Evolutionary conservation across 2,797 vertebrate genomes (phyloP).

Genomic region (Pseudotriccus pelzelni): DNA sequence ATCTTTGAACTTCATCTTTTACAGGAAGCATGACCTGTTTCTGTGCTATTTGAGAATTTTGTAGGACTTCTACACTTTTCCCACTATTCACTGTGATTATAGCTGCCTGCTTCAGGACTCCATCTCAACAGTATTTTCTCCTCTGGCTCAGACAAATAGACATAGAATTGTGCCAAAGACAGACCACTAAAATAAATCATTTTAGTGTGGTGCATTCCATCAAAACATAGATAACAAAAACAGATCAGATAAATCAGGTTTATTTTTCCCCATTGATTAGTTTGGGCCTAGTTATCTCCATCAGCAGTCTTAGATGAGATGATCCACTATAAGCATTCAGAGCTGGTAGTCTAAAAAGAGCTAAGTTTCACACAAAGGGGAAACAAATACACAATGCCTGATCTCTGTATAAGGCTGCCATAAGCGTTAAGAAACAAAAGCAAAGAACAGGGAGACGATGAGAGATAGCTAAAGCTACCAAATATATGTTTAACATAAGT

Average conservation of each 20-base stretch:
- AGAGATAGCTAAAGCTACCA: neutral
- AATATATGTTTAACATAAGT: neutral
- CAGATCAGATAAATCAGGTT: neutral
- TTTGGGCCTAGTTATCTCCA: neutral
- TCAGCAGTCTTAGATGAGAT: neutral
- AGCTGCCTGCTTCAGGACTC: neutral
- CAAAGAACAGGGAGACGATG: neutral
- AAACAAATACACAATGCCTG: neutral
- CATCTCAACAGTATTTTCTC: neutral
- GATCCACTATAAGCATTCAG: neutral
- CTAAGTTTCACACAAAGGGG: neutral
- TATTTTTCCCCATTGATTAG: neutral
- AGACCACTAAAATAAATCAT: neutral
- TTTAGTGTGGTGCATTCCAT: neutral
- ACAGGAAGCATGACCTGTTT: neutral
- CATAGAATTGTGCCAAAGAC: neutral
- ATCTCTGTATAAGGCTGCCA: neutral
- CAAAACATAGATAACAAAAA: neutral
- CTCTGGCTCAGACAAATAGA: neutral
- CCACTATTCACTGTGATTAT: neutral
- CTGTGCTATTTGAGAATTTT: neutral
- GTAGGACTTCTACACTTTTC: neutral
- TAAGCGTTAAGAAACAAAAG: neutral
- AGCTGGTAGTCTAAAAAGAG: neutral
- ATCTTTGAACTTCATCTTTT: conserved; percentile 12